These are phyloP conservation scores for Caenorhabditis parvicauda DNA, from an alignment of 2,888 invertebrate species.

Conservation along the genomic window DNA sequence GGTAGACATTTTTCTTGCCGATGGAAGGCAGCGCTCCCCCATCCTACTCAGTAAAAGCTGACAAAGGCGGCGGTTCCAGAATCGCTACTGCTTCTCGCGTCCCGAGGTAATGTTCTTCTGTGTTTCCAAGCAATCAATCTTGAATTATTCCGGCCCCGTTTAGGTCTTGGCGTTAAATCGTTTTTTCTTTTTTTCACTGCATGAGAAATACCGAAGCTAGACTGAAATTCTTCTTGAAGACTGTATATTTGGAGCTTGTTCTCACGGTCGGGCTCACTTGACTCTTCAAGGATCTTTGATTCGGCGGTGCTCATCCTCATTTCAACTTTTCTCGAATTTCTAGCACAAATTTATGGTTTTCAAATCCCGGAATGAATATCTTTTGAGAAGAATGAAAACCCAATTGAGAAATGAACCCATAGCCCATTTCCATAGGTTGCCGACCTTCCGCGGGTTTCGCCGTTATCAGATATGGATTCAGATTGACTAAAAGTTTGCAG, in stretches of 20 bases:
- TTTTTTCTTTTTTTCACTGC: background rate
- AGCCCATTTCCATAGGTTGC: background rate
- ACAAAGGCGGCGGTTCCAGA: slow-evolving; percentile 29
- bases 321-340: background rate
- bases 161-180: background rate
- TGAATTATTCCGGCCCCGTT: background rate
- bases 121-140: background rate
- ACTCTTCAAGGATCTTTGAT: too few relatives aligned
- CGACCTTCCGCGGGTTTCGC: too few relatives aligned
- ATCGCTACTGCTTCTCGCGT: slow-evolving; percentile 21
- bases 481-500: slow-evolving; percentile 26
- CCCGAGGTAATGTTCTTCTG: slow-evolving; percentile 22
- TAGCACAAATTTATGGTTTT: background rate
- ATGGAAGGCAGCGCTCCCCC: too few relatives aligned
- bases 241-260: background rate
- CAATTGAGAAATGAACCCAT: too few relatives aligned
- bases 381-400: too few relatives aligned
- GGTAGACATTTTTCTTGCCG: too few relatives aligned
- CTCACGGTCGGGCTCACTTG: too few relatives aligned
- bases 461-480: too few relatives aligned
- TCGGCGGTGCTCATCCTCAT: too few relatives aligned
- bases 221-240: background rate
- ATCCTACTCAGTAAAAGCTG: too few relatives aligned
- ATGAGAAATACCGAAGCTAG: background rate
- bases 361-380: background rate